A percentile compares a stretch with the other conserved stretches of the same genome.
phyloP scores from a whole-genome alignment of 2,797 vertebrate species.

The Gymnodraco acuticeps region DNA sequence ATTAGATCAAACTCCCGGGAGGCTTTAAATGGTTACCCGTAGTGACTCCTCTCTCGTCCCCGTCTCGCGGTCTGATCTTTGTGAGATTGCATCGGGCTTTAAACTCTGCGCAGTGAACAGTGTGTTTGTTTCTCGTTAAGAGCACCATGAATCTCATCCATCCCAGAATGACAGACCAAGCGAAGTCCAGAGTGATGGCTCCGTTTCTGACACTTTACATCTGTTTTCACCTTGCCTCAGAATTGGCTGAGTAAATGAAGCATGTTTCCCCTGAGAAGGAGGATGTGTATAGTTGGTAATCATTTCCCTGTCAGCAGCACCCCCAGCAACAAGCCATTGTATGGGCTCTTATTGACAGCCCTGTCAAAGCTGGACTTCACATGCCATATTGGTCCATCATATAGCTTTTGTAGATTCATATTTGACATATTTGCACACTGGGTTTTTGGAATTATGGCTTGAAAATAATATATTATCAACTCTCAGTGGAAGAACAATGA shows the following conservation, averaged over 20 bases:
- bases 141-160: conserved; percentile 52
- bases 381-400: neutral
- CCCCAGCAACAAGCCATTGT: conserved; percentile 1
- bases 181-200: conserved; percentile 28
- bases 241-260: conserved; percentile 61
- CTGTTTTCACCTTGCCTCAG: conserved; percentile 47
- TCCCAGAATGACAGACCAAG: conserved; percentile 51
- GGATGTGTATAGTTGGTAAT: neutral
- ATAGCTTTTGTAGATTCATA: neutral
- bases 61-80: neutral
- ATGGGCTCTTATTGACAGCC: conserved; percentile 39
- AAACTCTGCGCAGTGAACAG: neutral
- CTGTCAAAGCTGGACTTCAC: conserved; percentile 24
- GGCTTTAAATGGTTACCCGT: neutral
- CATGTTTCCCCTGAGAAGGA: conserved; percentile 52
- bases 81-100: conserved; percentile 14
- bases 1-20: neutral
- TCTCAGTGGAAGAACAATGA: neutral
- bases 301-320: too few relatives aligned
- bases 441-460: neutral
- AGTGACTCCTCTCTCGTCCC: neutral
- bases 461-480: neutral
- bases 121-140: conserved; percentile 37
- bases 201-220: conserved; percentile 50
- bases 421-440: neutral